phyloP scores from a whole-genome alignment of 2,888 invertebrate genomes.

The Brachyopa scutellaris region DNA sequence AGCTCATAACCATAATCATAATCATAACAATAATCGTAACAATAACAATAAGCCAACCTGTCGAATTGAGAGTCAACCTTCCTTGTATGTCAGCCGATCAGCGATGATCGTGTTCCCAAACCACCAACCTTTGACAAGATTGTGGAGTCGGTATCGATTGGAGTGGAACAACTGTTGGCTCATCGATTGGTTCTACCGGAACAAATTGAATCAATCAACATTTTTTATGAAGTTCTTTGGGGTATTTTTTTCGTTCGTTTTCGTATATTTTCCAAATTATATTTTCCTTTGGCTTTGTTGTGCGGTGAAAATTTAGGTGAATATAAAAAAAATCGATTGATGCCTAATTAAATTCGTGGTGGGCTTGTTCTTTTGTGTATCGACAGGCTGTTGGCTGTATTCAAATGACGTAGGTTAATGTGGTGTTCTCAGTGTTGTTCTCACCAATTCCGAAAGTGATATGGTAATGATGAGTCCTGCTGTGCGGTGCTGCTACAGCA shows the following conservation, averaged over 20 bases:
- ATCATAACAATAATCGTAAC: constrained; percentile 58
- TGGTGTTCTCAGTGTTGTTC: too few relatives aligned
- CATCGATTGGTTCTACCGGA: constrained; percentile 64
- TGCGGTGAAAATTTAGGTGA: constrained; percentile 50
- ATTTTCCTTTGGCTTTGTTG: constrained; percentile 23
- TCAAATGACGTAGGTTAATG: constrained; percentile 51
- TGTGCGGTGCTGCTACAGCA: constrained; percentile 38
- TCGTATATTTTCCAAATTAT: too few relatives aligned
- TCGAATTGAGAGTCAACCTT: background rate
- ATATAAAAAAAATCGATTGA: constrained; percentile 41
- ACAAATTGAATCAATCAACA: constrained; percentile 69
- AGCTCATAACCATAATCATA: constrained; percentile 60
- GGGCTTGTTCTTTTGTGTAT: constrained; percentile 51
- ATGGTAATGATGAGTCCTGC: constrained; percentile 68
- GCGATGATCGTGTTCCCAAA: constrained; percentile 30
- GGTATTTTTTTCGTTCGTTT: constrained; percentile 6
- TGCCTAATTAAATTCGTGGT: constrained; percentile 71
- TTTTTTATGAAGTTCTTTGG: constrained; percentile 51
- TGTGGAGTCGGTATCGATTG: background rate
- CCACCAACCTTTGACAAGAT: constrained; percentile 48
- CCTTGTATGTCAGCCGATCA: constrained; percentile 33
- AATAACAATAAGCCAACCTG: constrained; percentile 64
- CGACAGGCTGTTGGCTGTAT: constrained; percentile 23
- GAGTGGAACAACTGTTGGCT: constrained; percentile 39
- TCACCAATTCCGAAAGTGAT: constrained; percentile 54